These are phyloP conservation scores for Actinia tenebrosa DNA, from an alignment of 64 coral and sea anemone genomes.

Conservation along the genomic window DNA sequence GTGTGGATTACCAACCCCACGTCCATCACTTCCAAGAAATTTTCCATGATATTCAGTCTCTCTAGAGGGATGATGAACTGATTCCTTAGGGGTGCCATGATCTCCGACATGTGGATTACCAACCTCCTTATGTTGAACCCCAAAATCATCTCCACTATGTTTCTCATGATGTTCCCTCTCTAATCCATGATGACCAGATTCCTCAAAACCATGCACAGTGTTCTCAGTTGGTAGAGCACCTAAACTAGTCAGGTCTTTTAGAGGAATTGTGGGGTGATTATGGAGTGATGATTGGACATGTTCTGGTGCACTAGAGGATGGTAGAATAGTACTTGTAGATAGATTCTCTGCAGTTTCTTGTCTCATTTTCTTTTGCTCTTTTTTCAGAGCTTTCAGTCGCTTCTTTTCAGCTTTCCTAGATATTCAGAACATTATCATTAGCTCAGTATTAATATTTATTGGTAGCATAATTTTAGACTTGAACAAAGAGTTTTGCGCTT, in stretches of 20 bases:
- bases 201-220: background rate
- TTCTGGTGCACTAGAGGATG: background rate
- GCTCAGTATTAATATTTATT: too few relatives aligned
- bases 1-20: background rate
- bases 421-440: too few relatives aligned
- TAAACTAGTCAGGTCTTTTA: background rate
- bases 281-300: background rate
- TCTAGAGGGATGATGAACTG: background rate
- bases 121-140: background rate
- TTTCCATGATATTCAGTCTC: background rate
- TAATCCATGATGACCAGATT: background rate
- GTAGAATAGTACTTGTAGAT: too few relatives aligned
- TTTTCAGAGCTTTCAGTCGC: background rate
- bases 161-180: background rate
- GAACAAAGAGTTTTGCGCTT: too few relatives aligned
- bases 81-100: background rate
- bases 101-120: background rate
- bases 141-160: background rate
- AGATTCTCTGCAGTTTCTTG: background rate
- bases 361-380: conserved; percentile 11
- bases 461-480: too few relatives aligned
- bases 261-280: background rate
- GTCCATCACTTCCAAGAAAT: background rate
- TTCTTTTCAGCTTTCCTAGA: conserved; percentile 21
- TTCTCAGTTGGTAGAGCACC: background rate